These are phyloP conservation scores for Zosterops lateralis DNA, from an alignment of 2,113 vertebrate genomes.

Conservation along the genomic window DNA sequence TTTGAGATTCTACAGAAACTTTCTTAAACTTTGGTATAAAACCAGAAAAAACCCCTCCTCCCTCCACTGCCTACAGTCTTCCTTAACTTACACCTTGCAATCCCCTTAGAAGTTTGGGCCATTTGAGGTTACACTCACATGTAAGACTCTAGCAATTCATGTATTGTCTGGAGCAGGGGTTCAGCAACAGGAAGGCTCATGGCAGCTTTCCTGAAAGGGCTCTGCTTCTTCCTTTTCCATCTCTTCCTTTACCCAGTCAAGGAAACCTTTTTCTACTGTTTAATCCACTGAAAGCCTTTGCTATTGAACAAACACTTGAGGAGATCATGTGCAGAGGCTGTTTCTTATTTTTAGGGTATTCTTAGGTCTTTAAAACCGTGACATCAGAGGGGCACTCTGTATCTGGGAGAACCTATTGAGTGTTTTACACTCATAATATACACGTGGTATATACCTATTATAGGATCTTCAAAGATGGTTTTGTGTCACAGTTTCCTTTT, in stretches of 20 bases:
- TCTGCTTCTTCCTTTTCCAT: background rate
- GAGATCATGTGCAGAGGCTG: background rate
- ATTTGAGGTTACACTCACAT: background rate
- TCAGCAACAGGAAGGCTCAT: background rate
- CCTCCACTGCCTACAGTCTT: background rate
- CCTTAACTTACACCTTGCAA: background rate
- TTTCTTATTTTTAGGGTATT: background rate
- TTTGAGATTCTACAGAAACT: background rate
- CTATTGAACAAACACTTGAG: background rate
- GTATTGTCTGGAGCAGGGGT: background rate
- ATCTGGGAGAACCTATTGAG: background rate
- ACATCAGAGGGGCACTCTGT: background rate
- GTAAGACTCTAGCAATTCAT: background rate
- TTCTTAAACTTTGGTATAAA: background rate
- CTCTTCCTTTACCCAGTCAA: background rate
- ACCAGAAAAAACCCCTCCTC: background rate
- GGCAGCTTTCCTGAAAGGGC: background rate
- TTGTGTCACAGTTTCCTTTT: background rate
- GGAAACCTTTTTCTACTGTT: background rate
- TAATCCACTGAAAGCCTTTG: background rate
- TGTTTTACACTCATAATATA: background rate
- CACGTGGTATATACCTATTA: background rate
- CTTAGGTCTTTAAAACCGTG: background rate
- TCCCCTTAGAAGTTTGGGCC: background rate
- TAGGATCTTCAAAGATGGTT: background rate